Evolutionary conservation across 2,797 vertebrate species (phyloP).

Genomic region (Tenualosa ilisha): DNA sequence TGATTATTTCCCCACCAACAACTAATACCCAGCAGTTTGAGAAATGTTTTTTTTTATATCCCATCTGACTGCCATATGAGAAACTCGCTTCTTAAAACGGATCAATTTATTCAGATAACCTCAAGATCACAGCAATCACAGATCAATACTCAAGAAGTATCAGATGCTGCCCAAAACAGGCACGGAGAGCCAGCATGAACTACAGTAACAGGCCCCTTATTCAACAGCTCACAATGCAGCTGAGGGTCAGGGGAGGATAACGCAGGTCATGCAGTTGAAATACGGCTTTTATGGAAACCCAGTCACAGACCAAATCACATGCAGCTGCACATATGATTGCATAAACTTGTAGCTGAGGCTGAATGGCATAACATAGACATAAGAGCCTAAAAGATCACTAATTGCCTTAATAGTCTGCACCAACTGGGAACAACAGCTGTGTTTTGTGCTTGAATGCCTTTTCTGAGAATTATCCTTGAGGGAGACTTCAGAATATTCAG

Average conservation of each 20-base stretch:
- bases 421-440: neutral
- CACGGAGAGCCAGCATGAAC: neutral
- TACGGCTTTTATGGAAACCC: neutral
- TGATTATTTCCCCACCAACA: neutral
- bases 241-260: neutral
- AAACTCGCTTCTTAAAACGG: constrained; percentile 36
- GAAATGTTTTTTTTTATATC: neutral
- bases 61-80: neutral
- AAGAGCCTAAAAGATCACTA: neutral
- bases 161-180: neutral
- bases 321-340: neutral
- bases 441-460: neutral
- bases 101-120: constrained; percentile 41
- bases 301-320: neutral
- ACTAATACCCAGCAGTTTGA: neutral
- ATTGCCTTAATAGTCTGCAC: neutral
- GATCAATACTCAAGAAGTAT: constrained; percentile 40
- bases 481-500: neutral
- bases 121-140: constrained; percentile 34
- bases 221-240: neutral
- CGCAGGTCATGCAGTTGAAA: too few species aligned
- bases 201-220: neutral
- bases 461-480: neutral
- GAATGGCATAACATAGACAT: neutral
- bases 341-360: neutral